Percentiles rank a stretch among this genome's conserved stretches.
Evolutionary conservation across 2,888 invertebrate genomes (phyloP).

Genomic region (Lypha dubia): DNA sequence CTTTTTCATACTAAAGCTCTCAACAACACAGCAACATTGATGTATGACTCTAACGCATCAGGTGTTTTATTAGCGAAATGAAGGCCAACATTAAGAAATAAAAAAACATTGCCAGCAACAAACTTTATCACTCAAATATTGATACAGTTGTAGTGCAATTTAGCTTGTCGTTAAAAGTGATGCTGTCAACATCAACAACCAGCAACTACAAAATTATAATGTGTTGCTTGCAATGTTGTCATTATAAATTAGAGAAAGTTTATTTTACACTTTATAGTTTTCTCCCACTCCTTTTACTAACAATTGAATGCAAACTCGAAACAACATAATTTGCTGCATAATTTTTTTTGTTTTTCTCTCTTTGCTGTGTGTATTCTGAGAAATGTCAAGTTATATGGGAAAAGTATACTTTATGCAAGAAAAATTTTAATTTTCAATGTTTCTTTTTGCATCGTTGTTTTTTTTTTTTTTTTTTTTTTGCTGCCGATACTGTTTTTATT

Average conservation of each 20-base stretch:
- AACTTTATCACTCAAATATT: conserved; percentile 65
- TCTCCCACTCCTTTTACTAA: conserved; percentile 1
- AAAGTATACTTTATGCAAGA: conserved; percentile 38
- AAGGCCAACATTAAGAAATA: conserved; percentile 58
- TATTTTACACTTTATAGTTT: conserved; percentile 50
- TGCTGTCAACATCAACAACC: conserved; percentile 52
- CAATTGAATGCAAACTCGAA: conserved; percentile 20
- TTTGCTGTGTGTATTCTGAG: neutral
- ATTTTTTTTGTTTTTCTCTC: conserved; percentile 3
- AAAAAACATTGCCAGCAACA: conserved; percentile 38
- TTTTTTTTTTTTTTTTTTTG: too few relatives aligned
- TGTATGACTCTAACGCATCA: conserved; percentile 69
- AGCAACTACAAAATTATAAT: conserved; percentile 19
- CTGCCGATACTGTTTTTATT: conserved; percentile 11
- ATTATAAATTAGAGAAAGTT: conserved; percentile 70
- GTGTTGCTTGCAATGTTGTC: conserved; percentile 48
- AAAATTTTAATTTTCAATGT: conserved; percentile 42
- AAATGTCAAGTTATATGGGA: conserved; percentile 52
- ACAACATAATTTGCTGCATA: conserved; percentile 31
- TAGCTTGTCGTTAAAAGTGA: conserved; percentile 36
- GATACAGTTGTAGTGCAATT: conserved; percentile 58
- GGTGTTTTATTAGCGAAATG: conserved; percentile 61
- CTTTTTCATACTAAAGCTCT: neutral
- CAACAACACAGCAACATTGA: conserved; percentile 60
- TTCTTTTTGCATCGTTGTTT: too few relatives aligned